Evolutionary conservation across 2,888 invertebrate species (phyloP), one percentile per base, ranked within the genome.

Genomic region (Eupithecia pulchellata): DNA sequence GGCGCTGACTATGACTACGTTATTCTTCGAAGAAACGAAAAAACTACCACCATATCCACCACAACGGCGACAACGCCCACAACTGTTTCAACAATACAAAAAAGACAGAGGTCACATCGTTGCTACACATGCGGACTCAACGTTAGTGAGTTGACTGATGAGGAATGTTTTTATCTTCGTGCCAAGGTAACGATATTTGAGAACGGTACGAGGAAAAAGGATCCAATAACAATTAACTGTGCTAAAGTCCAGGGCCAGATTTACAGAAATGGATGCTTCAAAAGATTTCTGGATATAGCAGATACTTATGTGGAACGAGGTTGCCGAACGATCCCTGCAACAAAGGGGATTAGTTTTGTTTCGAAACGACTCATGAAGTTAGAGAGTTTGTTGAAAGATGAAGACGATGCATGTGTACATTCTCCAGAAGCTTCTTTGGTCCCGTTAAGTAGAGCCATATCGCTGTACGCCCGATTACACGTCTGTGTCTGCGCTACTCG

Each of bases 341-440:
- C 25, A 0, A 4, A 0, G 47, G 87, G 89, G 0, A 25, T 13
- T 0, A 84, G 80, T 39, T 81, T 74, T 27, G 81, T 75, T 0
- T 86, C 88, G 0, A 8, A 25, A 0, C 78, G 85, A 67, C 64
- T 85, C 17, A 67, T 17, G 9, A 29, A 3, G 1, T 20, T 89
- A 3, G 89, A 89, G 69, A 30, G 4, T 9, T 0, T 81, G 17
- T 70, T 89, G 5, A 34, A 61, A 4, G 4, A 30, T 1, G n/a
- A 67, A 0, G 34, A 42, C 0, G 78, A 84, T 0, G 90, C 86
- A 0, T 91, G 91, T 72, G 55, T 82, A 0, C 66, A 73, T 0
- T 88, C 87, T 52, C 90, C 91, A 0, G 71, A 78, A 14, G 89
- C 90, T 1, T 78, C 85, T 1, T 75, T 91, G 3, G 86, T 87